Evolutionary conservation across 2,113 vertebrate genomes (phyloP), one percentile per base, ranked within the genome.

Genomic region (Tricholaema leucomelas): DNA sequence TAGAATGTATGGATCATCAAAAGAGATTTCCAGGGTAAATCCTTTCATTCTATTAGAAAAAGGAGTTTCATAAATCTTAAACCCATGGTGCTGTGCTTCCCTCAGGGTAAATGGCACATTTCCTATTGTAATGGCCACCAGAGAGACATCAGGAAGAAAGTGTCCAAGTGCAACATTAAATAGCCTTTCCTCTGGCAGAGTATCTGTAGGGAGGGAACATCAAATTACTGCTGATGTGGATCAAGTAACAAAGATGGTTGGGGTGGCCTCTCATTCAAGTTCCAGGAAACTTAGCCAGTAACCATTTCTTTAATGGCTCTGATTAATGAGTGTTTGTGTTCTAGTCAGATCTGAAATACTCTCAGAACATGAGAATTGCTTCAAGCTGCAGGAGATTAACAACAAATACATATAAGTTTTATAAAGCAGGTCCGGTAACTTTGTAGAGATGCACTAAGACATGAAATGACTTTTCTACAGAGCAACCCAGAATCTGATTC

Each of bases 91-190:
- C 23, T 56, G 94, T 56, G 93, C 91, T 86, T 98, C 97, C 1
- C 80, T 72, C 19, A 94, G 80, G 5, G 97, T 94, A 82, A 98
- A 89, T 66, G 97, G 94, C 85, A 94, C 95, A 8, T 90, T 91
- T 86, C 91, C 89, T 94, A 98, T 90, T 79, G 95, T 55, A 6
- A 98, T 92, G 90, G 97, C 97, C 70, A 97, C 35, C 36, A 98
- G 94, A 40, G 50, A 93, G 87, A 98, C 98, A 59, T 98, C 98
- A 1, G 81, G 79, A 58, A 96, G 94, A 54, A 98, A 98, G 24
- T 95, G 95, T 64, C 98, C 98, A 60, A 98, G 67, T 31, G 90
- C 56, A 52, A 98, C 56, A 84, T 97, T 96, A 92, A 99, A 98
- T 27, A 96, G 40, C 67, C 69, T 63, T 77, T 98, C 96, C 54